Conservation (phyloP, 2,113 vertebrate species). For the Capra hircus region DNA sequence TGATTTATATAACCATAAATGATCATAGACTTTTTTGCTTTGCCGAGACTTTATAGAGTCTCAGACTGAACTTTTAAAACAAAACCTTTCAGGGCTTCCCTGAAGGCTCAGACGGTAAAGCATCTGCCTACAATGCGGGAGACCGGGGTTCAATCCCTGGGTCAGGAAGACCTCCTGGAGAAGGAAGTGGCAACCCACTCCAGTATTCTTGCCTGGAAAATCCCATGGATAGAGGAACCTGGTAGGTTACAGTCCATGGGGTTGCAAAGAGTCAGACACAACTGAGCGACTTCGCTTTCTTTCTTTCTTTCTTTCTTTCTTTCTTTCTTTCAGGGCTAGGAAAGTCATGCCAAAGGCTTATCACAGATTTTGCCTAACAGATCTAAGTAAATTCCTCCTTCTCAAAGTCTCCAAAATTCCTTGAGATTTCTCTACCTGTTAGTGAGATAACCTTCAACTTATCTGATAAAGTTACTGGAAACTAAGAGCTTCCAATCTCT, state of each 20-base stretch:
- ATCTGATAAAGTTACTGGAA: not conserved
- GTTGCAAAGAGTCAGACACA: not conserved
- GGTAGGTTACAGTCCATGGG: not conserved
- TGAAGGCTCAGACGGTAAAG: accelerated
- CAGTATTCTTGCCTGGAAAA: not conserved
- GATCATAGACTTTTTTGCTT: not conserved
- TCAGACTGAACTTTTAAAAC: not conserved
- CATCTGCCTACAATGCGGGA: not conserved
- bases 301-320: not conserved
- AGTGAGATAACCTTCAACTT: not conserved
- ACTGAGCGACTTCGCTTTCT: not conserved
- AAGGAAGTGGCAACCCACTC: not conserved
- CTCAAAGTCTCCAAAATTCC: not conserved
- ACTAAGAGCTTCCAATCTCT: not conserved
- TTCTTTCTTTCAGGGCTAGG: not conserved
- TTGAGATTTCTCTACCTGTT: not conserved
- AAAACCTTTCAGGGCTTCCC: not conserved
- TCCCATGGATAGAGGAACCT: not conserved
- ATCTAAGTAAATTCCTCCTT: not conserved
- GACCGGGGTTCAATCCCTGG: not conserved
- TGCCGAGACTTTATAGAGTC: not conserved
- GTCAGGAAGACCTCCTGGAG: not conserved
- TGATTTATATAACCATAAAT: not conserved
- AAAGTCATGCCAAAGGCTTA: not conserved
- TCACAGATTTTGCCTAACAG: not conserved